A percentile compares a stretch with the other conserved stretches of the same genome.
These are phyloP conservation scores for Urocolius indicus DNA, from an alignment of 2,113 vertebrate genomes.

Conservation along the genomic window DNA sequence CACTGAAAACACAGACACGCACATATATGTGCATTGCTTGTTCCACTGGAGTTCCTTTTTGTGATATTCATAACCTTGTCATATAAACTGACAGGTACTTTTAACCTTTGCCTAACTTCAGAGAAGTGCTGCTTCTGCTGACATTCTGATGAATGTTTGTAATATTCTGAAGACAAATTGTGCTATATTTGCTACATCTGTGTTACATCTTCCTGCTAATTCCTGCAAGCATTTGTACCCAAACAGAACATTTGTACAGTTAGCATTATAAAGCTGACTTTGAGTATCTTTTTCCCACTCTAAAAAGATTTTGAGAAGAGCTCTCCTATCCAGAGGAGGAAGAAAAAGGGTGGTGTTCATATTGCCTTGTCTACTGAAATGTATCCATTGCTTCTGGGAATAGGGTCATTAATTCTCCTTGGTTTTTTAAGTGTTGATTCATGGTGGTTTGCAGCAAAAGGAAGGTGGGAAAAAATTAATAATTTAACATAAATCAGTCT, in stretches of 20 bases:
- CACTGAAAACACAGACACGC: background rate
- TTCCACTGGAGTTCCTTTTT: background rate
- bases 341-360: background rate
- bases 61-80: background rate
- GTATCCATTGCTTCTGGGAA: background rate
- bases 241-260: background rate
- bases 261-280: background rate
- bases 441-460: background rate
- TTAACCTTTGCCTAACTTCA: background rate
- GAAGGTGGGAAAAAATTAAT: slow-evolving; percentile 39
- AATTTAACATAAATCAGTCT: background rate
- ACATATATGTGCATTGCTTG: rapidly evolving
- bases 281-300: background rate
- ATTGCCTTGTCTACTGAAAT: background rate
- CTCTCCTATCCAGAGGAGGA: background rate
- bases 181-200: background rate
- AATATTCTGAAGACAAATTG: background rate
- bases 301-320: background rate
- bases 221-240: background rate
- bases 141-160: background rate
- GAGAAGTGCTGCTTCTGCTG: background rate
- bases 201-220: background rate
- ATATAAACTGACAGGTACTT: background rate
- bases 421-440: background rate
- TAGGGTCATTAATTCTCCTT: background rate